A percentile compares a stretch with the other conserved stretches of the same genome.
Evolutionary conservation across 2,113 vertebrate species (phyloP).

Genomic region (Lepus americanus): DNA sequence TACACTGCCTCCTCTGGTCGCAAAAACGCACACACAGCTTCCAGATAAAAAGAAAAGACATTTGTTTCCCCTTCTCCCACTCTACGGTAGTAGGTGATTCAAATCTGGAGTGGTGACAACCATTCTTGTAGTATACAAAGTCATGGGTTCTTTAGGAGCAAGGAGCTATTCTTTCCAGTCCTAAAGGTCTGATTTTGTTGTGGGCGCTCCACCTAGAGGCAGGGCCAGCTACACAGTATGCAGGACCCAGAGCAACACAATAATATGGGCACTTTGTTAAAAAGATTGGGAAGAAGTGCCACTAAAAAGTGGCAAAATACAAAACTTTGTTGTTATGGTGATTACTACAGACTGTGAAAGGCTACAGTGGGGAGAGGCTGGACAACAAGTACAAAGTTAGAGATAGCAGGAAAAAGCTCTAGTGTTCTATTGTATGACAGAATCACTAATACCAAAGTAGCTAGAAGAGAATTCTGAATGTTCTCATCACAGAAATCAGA

Average conservation of each 20-base stretch:
- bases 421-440: too few species aligned
- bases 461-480: too few species aligned
- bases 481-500: too few species aligned
- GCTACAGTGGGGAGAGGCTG: too few species aligned
- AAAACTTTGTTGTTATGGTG: background rate
- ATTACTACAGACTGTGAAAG: too few species aligned
- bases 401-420: too few species aligned
- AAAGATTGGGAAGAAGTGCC: background rate
- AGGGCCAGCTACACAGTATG: background rate
- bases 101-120: background rate
- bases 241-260: background rate
- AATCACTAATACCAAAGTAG: too few species aligned
- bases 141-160: background rate
- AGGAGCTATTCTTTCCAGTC: background rate
- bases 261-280: background rate
- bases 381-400: too few species aligned
- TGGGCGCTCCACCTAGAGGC: background rate
- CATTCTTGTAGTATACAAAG: background rate
- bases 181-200: background rate
- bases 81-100: background rate
- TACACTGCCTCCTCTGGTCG: background rate
- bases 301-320: background rate
- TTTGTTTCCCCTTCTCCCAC: background rate
- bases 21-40: background rate
- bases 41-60: conserved; percentile 28